Percentiles rank a stretch among this genome's conserved stretches.
Conservation (phyloP, 2,797 vertebrate genomes). For the Avahi laniger region DNA sequence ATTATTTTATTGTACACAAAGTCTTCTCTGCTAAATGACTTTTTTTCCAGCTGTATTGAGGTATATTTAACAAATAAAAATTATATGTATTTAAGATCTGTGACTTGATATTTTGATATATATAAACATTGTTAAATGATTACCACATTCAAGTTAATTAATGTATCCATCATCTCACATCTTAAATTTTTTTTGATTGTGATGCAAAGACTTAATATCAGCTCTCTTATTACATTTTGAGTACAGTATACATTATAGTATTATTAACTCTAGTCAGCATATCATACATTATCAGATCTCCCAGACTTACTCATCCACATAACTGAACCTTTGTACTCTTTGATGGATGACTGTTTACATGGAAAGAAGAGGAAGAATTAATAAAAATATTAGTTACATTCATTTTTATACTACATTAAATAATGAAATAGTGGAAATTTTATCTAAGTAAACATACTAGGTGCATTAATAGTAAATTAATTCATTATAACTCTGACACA, state of each 20-base stretch:
- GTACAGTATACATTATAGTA: neutral
- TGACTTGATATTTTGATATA: neutral
- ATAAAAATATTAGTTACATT: neutral
- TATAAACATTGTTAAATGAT: neutral
- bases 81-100: neutral
- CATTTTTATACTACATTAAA: neutral
- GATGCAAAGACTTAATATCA: neutral
- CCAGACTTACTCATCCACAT: neutral
- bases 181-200: neutral
- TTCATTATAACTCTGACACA: conserved; percentile 33
- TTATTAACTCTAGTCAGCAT: neutral
- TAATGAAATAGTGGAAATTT: neutral
- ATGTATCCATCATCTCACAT: neutral
- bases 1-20: neutral
- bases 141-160: neutral
- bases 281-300: neutral
- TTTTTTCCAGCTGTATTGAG: neutral
- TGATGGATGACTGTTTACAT: neutral
- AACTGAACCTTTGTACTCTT: neutral
- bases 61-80: neutral
- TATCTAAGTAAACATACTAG: neutral
- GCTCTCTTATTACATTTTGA: neutral
- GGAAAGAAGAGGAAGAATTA: neutral
- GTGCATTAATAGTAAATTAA: conserved; percentile 39
- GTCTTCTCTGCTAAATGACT: neutral